phyloP scores from a whole-genome alignment of 2,888 invertebrate genomes.

The Petrolisthes cinctipes region DNA sequence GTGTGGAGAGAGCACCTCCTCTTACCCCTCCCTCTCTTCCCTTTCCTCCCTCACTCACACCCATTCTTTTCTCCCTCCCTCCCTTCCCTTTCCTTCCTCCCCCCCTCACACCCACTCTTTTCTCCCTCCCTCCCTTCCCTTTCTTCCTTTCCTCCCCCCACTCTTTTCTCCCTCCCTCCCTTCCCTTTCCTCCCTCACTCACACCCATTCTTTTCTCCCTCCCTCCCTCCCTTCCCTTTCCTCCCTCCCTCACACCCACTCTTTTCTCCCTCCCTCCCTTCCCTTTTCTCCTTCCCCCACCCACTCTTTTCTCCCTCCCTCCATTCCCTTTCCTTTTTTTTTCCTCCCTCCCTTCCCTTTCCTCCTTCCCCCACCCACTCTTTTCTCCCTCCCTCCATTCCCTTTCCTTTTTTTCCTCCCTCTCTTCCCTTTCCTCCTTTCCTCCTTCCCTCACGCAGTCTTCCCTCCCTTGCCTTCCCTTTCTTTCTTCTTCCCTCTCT shows the following conservation, averaged over 20 bases:
- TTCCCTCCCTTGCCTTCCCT: not conserved
- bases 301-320: not conserved
- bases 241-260: not conserved
- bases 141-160: not conserved
- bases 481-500: not conserved
- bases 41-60: not conserved
- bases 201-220: not conserved
- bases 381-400: not conserved
- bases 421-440: not conserved
- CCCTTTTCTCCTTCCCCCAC: not conserved
- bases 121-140: not conserved
- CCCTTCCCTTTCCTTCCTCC: not conserved
- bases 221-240: not conserved
- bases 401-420: not conserved
- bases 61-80: not conserved
- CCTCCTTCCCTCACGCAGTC: not conserved
- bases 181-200: not conserved
- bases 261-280: not conserved
- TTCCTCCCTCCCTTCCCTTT: not conserved
- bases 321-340: not conserved
- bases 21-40: not conserved
- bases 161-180: not conserved
- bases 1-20: conserved; percentile 25
- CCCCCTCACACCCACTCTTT: not conserved
- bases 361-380: not conserved